A percentile compares a stretch with the other conserved stretches of the same genome.
phyloP scores from a whole-genome alignment of 53 echinoderm and acorn worm species.

The Mesocentrotus franciscanus region DNA sequence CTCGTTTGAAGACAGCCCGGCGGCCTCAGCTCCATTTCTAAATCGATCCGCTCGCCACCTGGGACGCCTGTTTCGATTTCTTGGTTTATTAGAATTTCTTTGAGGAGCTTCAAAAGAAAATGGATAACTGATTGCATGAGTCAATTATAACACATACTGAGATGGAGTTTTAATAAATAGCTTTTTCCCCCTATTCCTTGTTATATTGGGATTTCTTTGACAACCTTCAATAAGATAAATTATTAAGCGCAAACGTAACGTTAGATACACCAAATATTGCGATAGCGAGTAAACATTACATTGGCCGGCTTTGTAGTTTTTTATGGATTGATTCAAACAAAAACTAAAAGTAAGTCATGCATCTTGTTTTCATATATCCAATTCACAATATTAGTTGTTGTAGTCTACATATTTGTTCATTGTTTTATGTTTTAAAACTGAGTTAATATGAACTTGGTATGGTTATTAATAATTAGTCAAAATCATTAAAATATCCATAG shows the following conservation, averaged over 20 bases:
- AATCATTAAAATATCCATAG: too few relatives aligned
- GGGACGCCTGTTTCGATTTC: not conserved
- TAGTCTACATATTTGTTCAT: too few relatives aligned
- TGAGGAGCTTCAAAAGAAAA: constrained; percentile 34
- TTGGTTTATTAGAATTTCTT: not conserved
- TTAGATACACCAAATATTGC: not conserved
- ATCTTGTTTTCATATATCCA: too few relatives aligned
- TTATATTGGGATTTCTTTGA: not conserved
- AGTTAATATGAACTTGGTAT: too few relatives aligned
- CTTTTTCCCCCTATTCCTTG: not conserved
- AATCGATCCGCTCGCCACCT: not conserved
- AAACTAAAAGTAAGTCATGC: too few relatives aligned
- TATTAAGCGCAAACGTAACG: not conserved
- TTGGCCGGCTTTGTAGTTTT: too few relatives aligned
- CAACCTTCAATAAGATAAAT: not conserved
- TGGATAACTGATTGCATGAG: not conserved
- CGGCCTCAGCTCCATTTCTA: not conserved
- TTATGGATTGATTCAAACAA: too few relatives aligned
- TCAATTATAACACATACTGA: too few relatives aligned
- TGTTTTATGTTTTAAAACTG: too few relatives aligned
- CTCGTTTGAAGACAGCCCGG: constrained; percentile 23
- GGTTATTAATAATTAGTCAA: too few relatives aligned
- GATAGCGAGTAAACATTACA: not conserved
- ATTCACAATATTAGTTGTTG: too few relatives aligned
- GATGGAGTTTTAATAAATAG: too few relatives aligned